Conservation (phyloP, 2,888 invertebrate species). For the Rugalucina vietnamica region DNA sequence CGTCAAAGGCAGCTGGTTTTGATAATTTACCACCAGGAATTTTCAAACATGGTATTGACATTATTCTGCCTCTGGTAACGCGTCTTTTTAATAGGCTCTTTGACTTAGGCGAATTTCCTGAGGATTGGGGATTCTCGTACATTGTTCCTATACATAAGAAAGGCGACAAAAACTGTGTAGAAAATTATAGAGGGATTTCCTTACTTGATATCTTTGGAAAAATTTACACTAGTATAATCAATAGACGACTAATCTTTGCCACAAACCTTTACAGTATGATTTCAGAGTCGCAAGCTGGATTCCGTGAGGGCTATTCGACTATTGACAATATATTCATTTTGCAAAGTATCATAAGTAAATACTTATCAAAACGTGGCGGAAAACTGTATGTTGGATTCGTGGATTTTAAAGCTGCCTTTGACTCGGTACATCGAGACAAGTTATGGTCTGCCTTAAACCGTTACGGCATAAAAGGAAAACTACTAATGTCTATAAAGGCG, state of each 20-base stretch:
- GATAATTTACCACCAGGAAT: neutral
- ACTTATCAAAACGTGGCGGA: neutral
- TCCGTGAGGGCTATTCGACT: neutral
- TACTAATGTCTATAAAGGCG: neutral
- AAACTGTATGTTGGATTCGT: neutral
- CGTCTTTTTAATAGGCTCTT: neutral
- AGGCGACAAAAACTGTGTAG: neutral
- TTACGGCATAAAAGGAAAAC: neutral
- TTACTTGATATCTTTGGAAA: slow-evolving; percentile 3
- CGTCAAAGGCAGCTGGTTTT: neutral
- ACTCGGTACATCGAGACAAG: neutral
- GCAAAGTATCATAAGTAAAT: neutral
- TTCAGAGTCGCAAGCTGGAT: slow-evolving; percentile 7
- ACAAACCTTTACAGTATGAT: neutral
- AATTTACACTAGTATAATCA: slow-evolving; percentile 8
- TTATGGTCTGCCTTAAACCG: neutral
- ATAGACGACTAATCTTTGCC: neutral
- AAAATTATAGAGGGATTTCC: neutral
- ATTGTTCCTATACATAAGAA: slow-evolving; percentile 1
- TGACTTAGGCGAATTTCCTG: neutral
- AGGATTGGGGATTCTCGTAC: neutral
- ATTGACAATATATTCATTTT: slow-evolving; percentile 13
- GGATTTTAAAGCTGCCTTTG: neutral
- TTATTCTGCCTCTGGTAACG: neutral
- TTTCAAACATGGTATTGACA: neutral